phyloP scores from a whole-genome alignment of 1,140 invertebrate genomes.

The Drosophila triauraria region DNA sequence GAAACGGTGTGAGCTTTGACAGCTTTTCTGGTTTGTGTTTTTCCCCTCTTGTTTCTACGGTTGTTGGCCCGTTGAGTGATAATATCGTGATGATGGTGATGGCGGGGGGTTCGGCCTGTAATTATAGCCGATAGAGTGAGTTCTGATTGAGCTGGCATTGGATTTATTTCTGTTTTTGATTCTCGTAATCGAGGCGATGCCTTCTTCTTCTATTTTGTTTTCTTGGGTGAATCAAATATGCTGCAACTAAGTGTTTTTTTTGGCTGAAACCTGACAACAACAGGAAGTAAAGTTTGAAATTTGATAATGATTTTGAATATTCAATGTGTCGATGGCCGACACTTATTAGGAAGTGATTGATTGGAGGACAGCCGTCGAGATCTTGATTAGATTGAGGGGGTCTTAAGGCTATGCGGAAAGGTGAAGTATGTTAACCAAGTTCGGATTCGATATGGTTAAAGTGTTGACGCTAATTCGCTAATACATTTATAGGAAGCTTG shows the following conservation, averaged over 20 bases:
- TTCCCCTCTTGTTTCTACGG: slow-evolving; percentile 19
- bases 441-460: slow-evolving; percentile 23
- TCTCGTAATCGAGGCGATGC: slow-evolving; percentile 7
- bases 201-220: not conserved
- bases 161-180: slow-evolving; percentile 10
- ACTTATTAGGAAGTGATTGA: slow-evolving; percentile 33
- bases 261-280: slow-evolving; percentile 33
- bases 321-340: slow-evolving; percentile 45
- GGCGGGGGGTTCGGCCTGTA: slow-evolving; percentile 42
- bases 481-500: not conserved
- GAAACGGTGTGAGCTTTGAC: slow-evolving; percentile 77
- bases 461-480: slow-evolving; percentile 9
- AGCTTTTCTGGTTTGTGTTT: slow-evolving; percentile 47
- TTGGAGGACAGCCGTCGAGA: slow-evolving; percentile 32
- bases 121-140: slow-evolving; percentile 39
- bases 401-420: slow-evolving; percentile 22
- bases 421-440: slow-evolving; percentile 7
- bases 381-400: slow-evolving; percentile 44
- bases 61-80: slow-evolving; percentile 50
- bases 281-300: slow-evolving; percentile 40
- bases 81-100: slow-evolving; percentile 52
- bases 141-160: slow-evolving; percentile 54
- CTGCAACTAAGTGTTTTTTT: slow-evolving; percentile 33
- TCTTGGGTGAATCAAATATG: not conserved
- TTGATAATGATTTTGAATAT: slow-evolving; percentile 49